Evolutionary conservation across 2,113 vertebrate genomes (phyloP), one percentile per base, ranked within the genome.

Genomic region (Catharus fuscescens): DNA sequence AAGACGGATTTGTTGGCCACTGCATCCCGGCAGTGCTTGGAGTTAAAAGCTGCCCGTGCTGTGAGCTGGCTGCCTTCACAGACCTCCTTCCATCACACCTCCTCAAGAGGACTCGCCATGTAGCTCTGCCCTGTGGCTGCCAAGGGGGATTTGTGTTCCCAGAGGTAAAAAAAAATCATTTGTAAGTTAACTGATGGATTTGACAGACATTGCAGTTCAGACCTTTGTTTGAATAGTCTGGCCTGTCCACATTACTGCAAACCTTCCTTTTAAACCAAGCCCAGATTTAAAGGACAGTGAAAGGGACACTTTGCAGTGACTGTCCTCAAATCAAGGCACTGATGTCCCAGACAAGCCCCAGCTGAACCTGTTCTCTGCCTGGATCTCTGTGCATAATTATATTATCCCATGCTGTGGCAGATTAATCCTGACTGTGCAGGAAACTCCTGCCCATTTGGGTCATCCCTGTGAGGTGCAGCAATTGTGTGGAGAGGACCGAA

Each of bases 391-490:
- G 59, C 4, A 2, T 82, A 70, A 76, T 94, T 95, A 56, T 95
- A 77, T 91, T 85, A 78, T 87, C 92, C 65, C 62, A 81, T 84
- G 90, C 85, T 89, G 92, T 70, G 91, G 82, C 77, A 93, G 96
- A 88, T 89, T 95, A 93, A 94, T 86, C 83, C 84, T 84, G 82
- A 72, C 86, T 73, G 88, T 88, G 82, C 88, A 64, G 95, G 92
- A 97, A 97, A 93, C 94, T 94, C 90, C 91, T 91, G 71, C 87
- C 89, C 92, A 88, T 94, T 89, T 94, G 93, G 95, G 89, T 93
- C 67, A 64, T 73, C 78, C 57, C 73, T 80, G 54, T 6, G 10
- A 84, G 78, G 88, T 70, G 65, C 45, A 25, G 61, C 52, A 40
- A 53, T 56, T 76, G 57, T 34, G 67, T 34, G 85, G 96, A 83